Evolutionary conservation across 2,113 vertebrate species (phyloP), one percentile per base, ranked within the genome.

Genomic region (Apeltes quadracus): DNA sequence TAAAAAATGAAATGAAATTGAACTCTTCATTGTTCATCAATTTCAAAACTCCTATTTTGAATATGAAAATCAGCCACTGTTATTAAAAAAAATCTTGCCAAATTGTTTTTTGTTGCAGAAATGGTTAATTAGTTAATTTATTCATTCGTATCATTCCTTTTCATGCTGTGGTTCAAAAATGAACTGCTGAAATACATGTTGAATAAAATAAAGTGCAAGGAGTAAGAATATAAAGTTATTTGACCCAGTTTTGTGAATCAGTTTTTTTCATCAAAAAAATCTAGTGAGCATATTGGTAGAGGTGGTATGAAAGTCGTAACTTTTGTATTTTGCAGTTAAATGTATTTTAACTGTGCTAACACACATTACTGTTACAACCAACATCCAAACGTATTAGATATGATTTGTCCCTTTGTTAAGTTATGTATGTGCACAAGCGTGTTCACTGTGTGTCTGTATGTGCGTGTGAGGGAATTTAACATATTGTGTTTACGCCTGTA

Each of bases 401-500:
- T 11, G 15, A 23, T 18, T 20, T 0, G 11, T 51, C 18, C 14
- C 32, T 61, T 27, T 54, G 55, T n/a, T 27, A 14, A 34, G 15
- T 48, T 12, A 8, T n/a, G 39, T 34, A 56, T 43, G 39, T 48
- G 57, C 16, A 50, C 39, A 46, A 56, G 44, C 15, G 9, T 41
- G 2, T 39, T 18, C 1, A 11, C 7, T 51, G 4, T 43, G 58
- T 70, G 39, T 79, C 3, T 32, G 54, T n/a, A 2, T 44, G 55
- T 68, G 44, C 77, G 27, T 10, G 54, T 29, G 16, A 25, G 43
- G 18, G 59, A 61, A 53, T 69, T 20, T n/a, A 36, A 10, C 69
- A 66, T 62, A 61, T 74, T 59, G 15, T 46, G 89, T 94, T 93
- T 90, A 91, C 79, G 86, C 5, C 79, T 85, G 22, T 76, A 84